Base-by-base conservation (phyloP, 1,140 invertebrate genomes). In the Brachionus calyciflorus region DNA sequence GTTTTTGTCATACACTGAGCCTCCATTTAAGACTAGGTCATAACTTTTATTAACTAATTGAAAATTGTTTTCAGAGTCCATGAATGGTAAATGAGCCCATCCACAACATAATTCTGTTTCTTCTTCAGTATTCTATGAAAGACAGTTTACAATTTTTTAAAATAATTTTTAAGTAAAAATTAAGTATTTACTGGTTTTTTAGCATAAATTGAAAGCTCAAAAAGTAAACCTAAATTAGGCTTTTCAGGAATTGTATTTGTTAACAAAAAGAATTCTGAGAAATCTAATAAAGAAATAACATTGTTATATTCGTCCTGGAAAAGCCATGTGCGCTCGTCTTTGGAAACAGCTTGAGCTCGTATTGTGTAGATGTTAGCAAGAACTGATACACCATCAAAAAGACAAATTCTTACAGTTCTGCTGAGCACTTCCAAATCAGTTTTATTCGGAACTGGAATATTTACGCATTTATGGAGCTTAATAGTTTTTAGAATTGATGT, bases 61-160 rank as follows among this genome's bases (percentile, higher is more conserved):
- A 21, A 40, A 37, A 24, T 73, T 49, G 19, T 49, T 51, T 14
- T 28, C 46, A 5, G 21, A 26, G 33, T 73, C 69, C 40, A 40
- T 17, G 19, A 73, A 73, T 26, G 69, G 48, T 28, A 73, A 33
- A 73, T 73, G 69, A 37, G 51, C 69, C 69, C 69, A 73, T 9
- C 69, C 69, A 26, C 69, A 73, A n/a, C 69, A 73, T n/a, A 73
- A 12, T 55, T 73, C 69, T 6, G 69, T 73, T 14, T 73, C 46
- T 55, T 73, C 69, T 24, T 40, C 21, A 40, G 46, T 73, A 7
- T 30, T 51, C 69, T 73, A 51, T n/a, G n/a, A n/a, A n/a, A n/a
- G n/a, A n/a, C n/a, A n/a, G 9, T 5, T 48, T 40, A 51, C 44
- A 10, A 48, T 46, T 17, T 46, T 19, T n/a, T 28, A 46, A 70